phyloP scores from a whole-genome alignment of 2,888 invertebrate genomes.

The Escarpia spicata region DNA sequence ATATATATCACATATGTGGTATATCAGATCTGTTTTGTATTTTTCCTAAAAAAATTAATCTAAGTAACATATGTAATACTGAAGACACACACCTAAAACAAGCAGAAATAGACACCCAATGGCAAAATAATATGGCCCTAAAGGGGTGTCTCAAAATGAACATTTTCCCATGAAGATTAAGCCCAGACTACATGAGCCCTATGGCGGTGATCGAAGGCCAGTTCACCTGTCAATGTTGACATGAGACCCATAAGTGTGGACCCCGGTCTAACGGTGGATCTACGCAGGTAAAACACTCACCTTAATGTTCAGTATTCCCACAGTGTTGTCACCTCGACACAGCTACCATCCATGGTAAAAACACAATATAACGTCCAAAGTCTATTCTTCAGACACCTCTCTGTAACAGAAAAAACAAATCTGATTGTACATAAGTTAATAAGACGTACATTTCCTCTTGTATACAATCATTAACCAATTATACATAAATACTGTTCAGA shows the following conservation, averaged over 20 bases:
- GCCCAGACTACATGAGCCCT: background rate
- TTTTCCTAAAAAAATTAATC: background rate
- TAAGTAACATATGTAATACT: background rate
- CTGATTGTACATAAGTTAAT: background rate
- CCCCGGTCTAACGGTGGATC: background rate
- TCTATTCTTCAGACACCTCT: background rate
- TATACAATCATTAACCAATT: background rate
- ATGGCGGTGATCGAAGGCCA: background rate
- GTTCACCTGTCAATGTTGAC: background rate
- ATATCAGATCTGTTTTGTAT: background rate
- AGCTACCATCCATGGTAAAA: background rate
- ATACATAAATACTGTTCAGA: background rate
- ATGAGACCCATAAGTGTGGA: background rate
- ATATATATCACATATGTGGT: background rate
- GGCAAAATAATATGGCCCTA: background rate
- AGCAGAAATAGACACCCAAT: background rate
- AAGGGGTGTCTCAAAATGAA: background rate
- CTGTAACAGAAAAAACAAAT: background rate
- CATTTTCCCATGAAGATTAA: slow-evolving; percentile 6
- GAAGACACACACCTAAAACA: background rate
- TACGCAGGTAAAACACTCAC: background rate
- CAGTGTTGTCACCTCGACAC: background rate
- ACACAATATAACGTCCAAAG: background rate
- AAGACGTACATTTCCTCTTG: background rate
- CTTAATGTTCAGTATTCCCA: background rate